Evolutionary conservation across 2,888 invertebrate species (phyloP), one percentile per base, ranked within the genome.

Genomic region (Criorhina ranunculi): DNA sequence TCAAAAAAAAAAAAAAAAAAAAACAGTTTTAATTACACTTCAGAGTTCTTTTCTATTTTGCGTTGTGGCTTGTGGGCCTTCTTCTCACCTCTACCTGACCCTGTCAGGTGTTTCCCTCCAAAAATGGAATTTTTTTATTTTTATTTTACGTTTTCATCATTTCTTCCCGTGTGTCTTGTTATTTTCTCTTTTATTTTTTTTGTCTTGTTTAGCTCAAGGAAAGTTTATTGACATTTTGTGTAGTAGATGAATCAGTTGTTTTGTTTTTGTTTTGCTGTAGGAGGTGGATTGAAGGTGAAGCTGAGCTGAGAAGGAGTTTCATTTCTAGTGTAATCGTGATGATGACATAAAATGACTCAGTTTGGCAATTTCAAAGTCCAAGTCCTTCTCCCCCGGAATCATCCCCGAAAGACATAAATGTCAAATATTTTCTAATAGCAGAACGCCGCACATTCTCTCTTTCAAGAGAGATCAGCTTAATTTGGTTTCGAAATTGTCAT

Each of bases 181-280:
- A 24, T 44, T 44, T 7, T 42, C 19, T n/a, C 8, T 42, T 42
- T 15, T n/a, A n/a, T n/a, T 7, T 59, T 59, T 59, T 59, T 19
- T 17, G 12, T 5, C n/a, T 29, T n/a, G 15, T 42, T 42, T 60
- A 44, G 9, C 12, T 8, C 31, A 31, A 62, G 31, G 33, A 62
- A 35, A 46, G 62, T 62, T 62, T 62, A 62, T 62, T 62, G 62
- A 62, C 62, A 44, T 60, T 62, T 62, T 51, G 29, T 29, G 33
- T n/a, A n/a, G n/a, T n/a, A n/a, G 46, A 62, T 62, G 62, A 62
- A 62, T 62, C 46, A 62, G 62, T 60, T 60, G 49, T 19, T 59
- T 29, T n/a, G 19, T 59, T 7, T 24, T 33, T 24, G 31, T 24
- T 35, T 60, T 42, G 42, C 29, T 60, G 15, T 24, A 29, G 12